Evolutionary conservation across 1,140 invertebrate genomes (phyloP).

Genomic region (Penaeus indicus): DNA sequence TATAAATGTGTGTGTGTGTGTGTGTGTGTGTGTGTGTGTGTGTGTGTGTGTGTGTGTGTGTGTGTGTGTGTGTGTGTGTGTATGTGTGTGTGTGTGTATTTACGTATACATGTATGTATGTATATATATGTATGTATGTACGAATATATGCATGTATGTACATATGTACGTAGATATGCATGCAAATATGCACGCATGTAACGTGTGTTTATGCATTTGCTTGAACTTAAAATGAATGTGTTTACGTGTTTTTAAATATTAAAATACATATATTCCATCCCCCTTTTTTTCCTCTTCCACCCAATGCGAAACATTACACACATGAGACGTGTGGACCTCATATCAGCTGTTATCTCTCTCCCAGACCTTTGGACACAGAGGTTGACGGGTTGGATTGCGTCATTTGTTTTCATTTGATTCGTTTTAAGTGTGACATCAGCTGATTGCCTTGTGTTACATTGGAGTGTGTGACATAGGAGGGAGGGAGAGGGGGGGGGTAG

Average conservation of each 20-base stretch:
- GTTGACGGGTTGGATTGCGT: too few relatives aligned
- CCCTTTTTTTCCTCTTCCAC: not conserved
- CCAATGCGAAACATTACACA: not conserved
- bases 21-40: constrained; percentile 22
- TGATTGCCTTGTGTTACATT: too few relatives aligned
- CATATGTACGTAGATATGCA: too few relatives aligned
- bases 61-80: not conserved
- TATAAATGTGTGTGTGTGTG: not conserved
- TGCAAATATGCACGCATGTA: too few relatives aligned
- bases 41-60: not conserved
- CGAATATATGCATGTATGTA: not conserved
- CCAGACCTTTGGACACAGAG: too few relatives aligned
- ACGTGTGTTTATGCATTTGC: too few relatives aligned
- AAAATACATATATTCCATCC: not conserved
- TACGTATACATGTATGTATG: not conserved
- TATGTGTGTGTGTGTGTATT: not conserved
- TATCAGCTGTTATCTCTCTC: too few relatives aligned
- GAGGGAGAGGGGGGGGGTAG: not conserved
- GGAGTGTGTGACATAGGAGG: not conserved
- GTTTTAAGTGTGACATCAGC: too few relatives aligned
- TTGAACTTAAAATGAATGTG: too few relatives aligned
- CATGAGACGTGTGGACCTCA: too few relatives aligned
- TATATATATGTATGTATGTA: not conserved
- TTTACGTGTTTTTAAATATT: too few relatives aligned
- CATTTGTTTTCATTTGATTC: too few relatives aligned